Evolutionary conservation across 1,140 invertebrate species (phyloP).

Genomic region (Atta texana): DNA sequence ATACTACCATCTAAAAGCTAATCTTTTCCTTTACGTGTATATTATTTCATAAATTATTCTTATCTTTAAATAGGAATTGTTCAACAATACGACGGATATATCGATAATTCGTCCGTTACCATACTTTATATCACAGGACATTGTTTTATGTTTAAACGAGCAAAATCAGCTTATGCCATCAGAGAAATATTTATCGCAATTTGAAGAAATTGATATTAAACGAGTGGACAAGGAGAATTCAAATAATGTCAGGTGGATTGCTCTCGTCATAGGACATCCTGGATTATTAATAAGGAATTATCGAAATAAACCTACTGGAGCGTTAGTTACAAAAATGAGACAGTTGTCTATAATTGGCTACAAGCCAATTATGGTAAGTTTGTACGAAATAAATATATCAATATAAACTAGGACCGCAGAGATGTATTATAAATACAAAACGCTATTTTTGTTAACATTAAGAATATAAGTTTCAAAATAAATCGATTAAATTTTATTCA

Average conservation of each 20-base stretch:
- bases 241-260: constrained; percentile 84
- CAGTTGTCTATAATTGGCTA: constrained; percentile 88
- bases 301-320: constrained; percentile 79
- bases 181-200: constrained; percentile 75
- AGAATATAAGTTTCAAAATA: not conserved
- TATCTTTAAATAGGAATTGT: constrained; percentile 63
- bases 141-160: constrained; percentile 86
- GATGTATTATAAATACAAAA: not conserved
- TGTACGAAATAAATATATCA: not conserved
- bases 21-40: constrained; percentile 12
- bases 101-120: constrained; percentile 87
- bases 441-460: not conserved
- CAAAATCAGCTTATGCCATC: constrained; percentile 81
- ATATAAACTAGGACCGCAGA: not conserved
- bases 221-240: constrained; percentile 79
- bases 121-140: constrained; percentile 86
- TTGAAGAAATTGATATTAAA: constrained; percentile 82
- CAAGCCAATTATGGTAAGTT: constrained; percentile 86
- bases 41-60: not conserved
- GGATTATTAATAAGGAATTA: constrained; percentile 83
- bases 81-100: constrained; percentile 53
- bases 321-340: constrained; percentile 85
- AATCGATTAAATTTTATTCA: not conserved
- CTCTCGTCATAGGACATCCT: constrained; percentile 83
- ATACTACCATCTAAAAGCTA: not conserved